A percentile compares a stretch with the other conserved stretches of the same genome.
Evolutionary conservation across 2,113 vertebrate genomes (phyloP).

Genomic region (Todiramphus saurophagus): DNA sequence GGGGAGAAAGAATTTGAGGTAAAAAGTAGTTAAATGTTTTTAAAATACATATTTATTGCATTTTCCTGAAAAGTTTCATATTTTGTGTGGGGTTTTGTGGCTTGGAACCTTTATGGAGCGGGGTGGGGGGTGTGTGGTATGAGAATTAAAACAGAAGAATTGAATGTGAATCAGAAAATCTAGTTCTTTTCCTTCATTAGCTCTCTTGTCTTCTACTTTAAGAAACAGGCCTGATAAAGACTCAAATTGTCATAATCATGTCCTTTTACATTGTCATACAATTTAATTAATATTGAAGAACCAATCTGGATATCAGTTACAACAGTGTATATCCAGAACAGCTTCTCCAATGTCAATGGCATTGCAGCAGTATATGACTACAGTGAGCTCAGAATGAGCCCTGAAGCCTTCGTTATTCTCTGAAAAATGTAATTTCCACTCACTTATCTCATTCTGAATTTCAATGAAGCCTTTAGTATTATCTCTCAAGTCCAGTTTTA

Average conservation of each 20-base stretch:
- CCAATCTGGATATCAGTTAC: not conserved
- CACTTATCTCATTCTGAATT: slow-evolving; percentile 38
- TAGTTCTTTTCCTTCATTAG: not conserved
- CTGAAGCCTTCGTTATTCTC: not conserved
- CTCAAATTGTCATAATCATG: not conserved
- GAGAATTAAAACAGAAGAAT: not conserved
- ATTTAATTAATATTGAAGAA: slow-evolving; percentile 26
- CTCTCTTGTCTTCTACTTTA: not conserved
- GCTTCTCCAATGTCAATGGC: not conserved
- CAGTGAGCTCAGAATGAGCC: not conserved
- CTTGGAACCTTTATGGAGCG: not conserved
- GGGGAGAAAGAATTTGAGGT: rapidly evolving
- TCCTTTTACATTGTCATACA: not conserved
- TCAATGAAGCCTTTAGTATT: not conserved
- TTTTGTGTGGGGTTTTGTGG: not conserved
- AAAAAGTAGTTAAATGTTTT: not conserved
- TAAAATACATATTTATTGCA: not conserved
- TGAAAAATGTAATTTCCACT: not conserved
- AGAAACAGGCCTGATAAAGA: not conserved
- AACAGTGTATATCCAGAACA: not conserved
- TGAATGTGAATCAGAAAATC: not conserved
- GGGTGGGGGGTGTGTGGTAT: too few relatives aligned
- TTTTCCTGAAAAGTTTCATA: not conserved
- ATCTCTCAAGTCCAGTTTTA: slow-evolving; percentile 25
- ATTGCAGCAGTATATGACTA: not conserved